Evolutionary conservation across 2,113 vertebrate species (phyloP).

Genomic region (Gallinago undulata): DNA sequence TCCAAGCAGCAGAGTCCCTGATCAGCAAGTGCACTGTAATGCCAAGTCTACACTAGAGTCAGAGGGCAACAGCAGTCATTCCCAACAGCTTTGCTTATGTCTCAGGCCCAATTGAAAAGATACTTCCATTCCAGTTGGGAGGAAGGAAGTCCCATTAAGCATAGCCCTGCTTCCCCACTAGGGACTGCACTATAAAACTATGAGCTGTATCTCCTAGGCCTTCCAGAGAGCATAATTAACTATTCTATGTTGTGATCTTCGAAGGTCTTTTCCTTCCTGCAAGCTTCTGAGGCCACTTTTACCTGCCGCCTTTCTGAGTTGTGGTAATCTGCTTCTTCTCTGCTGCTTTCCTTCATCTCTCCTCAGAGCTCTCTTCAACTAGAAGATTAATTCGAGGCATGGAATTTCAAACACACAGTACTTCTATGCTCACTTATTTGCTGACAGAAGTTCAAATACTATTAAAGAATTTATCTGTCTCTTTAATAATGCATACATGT

Average conservation of each 20-base stretch:
- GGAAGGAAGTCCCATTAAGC: background rate
- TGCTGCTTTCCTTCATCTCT: background rate
- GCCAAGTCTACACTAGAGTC: background rate
- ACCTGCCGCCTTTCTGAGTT: background rate
- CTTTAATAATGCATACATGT: background rate
- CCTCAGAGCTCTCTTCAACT: background rate
- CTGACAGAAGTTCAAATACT: background rate
- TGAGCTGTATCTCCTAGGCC: background rate
- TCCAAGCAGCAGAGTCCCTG: background rate
- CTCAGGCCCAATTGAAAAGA: background rate
- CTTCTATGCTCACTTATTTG: background rate
- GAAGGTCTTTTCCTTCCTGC: background rate
- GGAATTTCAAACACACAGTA: background rate
- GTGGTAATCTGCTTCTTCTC: background rate
- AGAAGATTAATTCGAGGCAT: background rate
- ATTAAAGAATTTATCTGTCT: background rate
- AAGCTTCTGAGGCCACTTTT: background rate
- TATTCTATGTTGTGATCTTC: fast-evolving
- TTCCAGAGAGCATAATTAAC: background rate
- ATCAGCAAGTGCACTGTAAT: background rate
- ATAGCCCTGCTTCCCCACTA: background rate
- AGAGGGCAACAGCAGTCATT: background rate
- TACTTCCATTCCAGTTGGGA: background rate
- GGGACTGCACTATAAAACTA: background rate
- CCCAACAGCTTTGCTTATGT: background rate